Evolutionary conservation across 2,888 invertebrate species (phyloP).

Genomic region (Scotopteryx bipunctaria): DNA sequence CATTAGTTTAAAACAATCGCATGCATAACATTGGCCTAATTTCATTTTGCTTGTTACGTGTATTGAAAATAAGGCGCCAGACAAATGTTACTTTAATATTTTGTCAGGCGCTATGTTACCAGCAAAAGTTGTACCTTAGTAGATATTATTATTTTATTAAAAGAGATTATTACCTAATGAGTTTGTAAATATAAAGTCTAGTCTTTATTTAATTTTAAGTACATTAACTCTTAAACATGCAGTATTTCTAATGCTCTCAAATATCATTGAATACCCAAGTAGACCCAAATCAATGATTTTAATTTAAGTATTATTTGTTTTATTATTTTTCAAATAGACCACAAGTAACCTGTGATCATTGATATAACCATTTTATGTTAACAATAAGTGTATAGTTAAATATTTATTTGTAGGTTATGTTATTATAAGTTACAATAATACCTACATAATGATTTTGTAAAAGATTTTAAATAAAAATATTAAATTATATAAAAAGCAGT

Average conservation of each 20-base stretch:
- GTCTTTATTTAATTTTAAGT: slow-evolving; percentile 26
- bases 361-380: no score
- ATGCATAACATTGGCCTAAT: no score
- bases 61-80: no score
- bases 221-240: no score
- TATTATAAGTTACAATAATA: no score
- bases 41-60: no score
- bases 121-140: slow-evolving; percentile 10
- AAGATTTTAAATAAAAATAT: not conserved
- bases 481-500: not conserved
- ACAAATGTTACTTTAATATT: not conserved
- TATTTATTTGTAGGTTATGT: no score
- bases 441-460: not conserved
- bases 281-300: no score
- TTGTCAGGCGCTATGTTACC: slow-evolving; percentile 14
- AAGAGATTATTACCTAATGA: slow-evolving; percentile 2
- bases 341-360: slow-evolving; percentile 20
- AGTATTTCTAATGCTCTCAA: no score
- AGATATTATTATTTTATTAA: slow-evolving; percentile 4
- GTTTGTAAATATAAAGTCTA: slow-evolving; percentile 29
- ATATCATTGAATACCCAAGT: no score
- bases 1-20: no score
- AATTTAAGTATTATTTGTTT: not conserved
- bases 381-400: no score
- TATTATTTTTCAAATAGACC: not conserved